These are phyloP conservation scores for Bellardia pandia DNA, from an alignment of 2,888 invertebrate genomes.

Conservation along the genomic window DNA sequence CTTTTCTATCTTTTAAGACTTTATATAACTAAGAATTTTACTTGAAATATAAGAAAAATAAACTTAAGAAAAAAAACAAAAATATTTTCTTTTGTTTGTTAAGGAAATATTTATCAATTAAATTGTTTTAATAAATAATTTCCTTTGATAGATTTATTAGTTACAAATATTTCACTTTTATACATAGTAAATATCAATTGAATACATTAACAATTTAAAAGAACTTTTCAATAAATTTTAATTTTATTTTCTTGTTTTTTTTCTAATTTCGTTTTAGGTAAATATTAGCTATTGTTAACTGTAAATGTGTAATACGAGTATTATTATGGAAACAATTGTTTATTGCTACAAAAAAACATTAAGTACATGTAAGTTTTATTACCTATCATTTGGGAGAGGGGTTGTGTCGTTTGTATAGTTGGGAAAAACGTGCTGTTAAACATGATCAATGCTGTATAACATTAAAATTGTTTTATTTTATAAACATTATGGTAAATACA, in stretches of 20 bases:
- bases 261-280: slow-evolving; percentile 41
- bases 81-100: slow-evolving; percentile 16
- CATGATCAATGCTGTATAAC: slow-evolving; percentile 26
- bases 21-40: neutral
- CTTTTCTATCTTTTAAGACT: neutral
- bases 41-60: too few relatives aligned
- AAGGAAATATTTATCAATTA: slow-evolving; percentile 34
- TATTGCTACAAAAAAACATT: neutral
- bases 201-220: neutral
- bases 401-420: neutral
- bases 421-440: neutral
- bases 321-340: slow-evolving; percentile 9
- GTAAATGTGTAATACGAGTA: neutral
- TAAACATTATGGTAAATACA: too few relatives aligned
- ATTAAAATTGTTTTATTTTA: neutral
- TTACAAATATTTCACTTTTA: neutral
- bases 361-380: slow-evolving; percentile 47
- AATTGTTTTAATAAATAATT: slow-evolving; percentile 43
- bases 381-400: neutral
- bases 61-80: neutral
- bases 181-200: neutral
- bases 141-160: slow-evolving; percentile 26
- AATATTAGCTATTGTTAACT: slow-evolving; percentile 23
- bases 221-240: slow-evolving; percentile 1
- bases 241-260: neutral